Conservation (phyloP, 2,888 invertebrate genomes). For the Drosophila neutralis region DNA sequence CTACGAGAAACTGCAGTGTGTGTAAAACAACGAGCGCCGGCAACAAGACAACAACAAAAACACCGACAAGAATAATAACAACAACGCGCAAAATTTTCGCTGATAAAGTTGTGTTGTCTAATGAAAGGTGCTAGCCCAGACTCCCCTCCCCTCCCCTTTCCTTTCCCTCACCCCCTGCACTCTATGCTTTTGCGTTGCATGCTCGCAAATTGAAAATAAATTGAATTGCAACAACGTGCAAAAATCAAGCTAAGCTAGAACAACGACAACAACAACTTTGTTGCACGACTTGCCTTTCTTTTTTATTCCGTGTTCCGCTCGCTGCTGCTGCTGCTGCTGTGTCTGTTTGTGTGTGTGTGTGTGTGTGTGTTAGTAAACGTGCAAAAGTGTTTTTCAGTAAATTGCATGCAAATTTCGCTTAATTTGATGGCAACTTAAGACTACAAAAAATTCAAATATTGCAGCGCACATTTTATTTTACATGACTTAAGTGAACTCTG, state of each 20-base stretch:
- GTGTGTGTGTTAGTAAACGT: constrained; percentile 25
- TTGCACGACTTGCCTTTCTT: constrained; percentile 7
- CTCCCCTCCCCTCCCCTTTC: neutral
- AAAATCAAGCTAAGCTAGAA: constrained; percentile 51
- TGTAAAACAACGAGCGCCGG: constrained; percentile 63
- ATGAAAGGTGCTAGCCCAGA: constrained; percentile 59
- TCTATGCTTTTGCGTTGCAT: constrained; percentile 47
- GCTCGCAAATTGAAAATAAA: constrained; percentile 77
- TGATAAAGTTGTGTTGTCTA: constrained; percentile 68
- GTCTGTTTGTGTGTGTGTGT: constrained; percentile 1
- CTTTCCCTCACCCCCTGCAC: neutral
- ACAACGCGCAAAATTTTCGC: constrained; percentile 54
- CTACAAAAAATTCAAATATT: constrained; percentile 22
- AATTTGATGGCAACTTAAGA: constrained; percentile 39
- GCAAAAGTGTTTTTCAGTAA: constrained; percentile 61
- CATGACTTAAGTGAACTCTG: constrained; percentile 1
- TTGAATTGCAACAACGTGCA: constrained; percentile 74
- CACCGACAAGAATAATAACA: constrained; percentile 30
- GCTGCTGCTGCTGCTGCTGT: constrained; percentile 5
- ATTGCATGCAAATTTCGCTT: constrained; percentile 73
- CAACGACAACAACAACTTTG: constrained; percentile 31
- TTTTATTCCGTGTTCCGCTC: constrained; percentile 11
- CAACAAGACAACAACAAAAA: constrained; percentile 49
- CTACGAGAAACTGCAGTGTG: constrained; percentile 54
- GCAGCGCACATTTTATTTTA: constrained; percentile 18